Base-by-base conservation (phyloP, 2,888 invertebrate species). In the Rhagium mordax region DNA sequence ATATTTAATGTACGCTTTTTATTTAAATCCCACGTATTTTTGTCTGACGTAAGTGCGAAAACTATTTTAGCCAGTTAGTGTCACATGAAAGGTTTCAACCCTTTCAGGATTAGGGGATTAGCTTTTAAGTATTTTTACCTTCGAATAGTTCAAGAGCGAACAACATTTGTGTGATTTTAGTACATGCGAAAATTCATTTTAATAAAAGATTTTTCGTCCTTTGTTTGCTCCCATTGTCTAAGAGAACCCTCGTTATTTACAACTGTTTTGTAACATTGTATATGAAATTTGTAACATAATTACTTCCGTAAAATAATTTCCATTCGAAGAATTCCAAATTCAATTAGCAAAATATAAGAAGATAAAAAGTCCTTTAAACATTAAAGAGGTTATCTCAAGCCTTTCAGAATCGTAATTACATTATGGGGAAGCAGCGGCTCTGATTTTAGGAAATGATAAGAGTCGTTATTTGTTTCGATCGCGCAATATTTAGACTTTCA, bases 351-450 rank as follows among this genome's bases (percentile, higher is more conserved):
- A n/a, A 27, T 29, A 57, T 16, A 57, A 21, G 16, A 8, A 57
- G 62, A 48, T 41, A 48, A 62, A 41, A 15, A 60, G 13, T 48
- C 29, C 13, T 62, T 62, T 62, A 18, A 48, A 48, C n/a, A 27
- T 41, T 48, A 62, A 62, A 62, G 20, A 27, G 61, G 61, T 61
- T 61, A 61, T 61, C 61, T 33, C 61, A 33, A 48, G 62, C 48
- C 62, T 48, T 61, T 62, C 27, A 48, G 8, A 27, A 41, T 21
- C 21, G 62, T 62, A 62, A 62, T 62, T 62, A 24, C 49, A 27
- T 62, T 62, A 62, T 8, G 48, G 27, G 47, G 15, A 48, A 24
- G 21, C 49, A 24, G 21, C 62, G 15, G 24, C 41, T 24, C 21
- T 20, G 62, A 62, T 62, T 62, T 62, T 48, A 24, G 62, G 49